Evolutionary conservation across 2,797 vertebrate species (phyloP).

Genomic region (Aulostomus chinensis): DNA sequence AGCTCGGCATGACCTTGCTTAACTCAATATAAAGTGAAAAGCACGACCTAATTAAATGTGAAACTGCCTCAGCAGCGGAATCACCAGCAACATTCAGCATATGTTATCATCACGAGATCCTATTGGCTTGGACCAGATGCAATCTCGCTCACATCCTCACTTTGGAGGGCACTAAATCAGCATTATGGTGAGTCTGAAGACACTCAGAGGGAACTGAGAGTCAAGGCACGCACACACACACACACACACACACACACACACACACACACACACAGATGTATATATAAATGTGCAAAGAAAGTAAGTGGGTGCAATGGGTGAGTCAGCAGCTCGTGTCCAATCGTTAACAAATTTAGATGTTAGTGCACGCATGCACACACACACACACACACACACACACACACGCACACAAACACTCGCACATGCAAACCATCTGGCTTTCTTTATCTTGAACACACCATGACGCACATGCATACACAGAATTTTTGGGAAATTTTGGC

Average conservation of each 20-base stretch:
- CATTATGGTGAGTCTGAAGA: conserved; percentile 21
- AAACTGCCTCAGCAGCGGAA: conserved; percentile 52
- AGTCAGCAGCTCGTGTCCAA: conserved; percentile 29
- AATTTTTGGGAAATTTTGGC: conserved; percentile 4
- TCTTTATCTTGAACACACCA: conserved; percentile 22
- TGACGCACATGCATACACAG: conserved; percentile 3
- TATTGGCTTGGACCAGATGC: conserved; percentile 21
- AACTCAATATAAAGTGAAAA: conserved; percentile 45
- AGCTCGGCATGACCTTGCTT: conserved; percentile 49
- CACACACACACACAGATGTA: not conserved
- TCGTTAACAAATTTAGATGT: conserved; percentile 21
- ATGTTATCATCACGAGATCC: conserved; percentile 27
- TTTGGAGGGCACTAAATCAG: conserved; percentile 37
- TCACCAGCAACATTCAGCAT: conserved; percentile 36
- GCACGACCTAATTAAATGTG: conserved; percentile 52
- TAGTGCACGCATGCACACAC: not conserved
- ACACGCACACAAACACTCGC: not conserved
- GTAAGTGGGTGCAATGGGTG: conserved; percentile 7
- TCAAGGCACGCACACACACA: conserved; percentile 13
- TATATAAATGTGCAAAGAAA: conserved; percentile 7
- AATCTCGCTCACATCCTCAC: conserved; percentile 21
- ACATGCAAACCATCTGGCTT: conserved; percentile 3
- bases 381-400: not conserved
- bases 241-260: not conserved
- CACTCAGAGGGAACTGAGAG: conserved; percentile 26